Conservation (phyloP, 2,113 vertebrate species). For the Myodes glareolus region DNA sequence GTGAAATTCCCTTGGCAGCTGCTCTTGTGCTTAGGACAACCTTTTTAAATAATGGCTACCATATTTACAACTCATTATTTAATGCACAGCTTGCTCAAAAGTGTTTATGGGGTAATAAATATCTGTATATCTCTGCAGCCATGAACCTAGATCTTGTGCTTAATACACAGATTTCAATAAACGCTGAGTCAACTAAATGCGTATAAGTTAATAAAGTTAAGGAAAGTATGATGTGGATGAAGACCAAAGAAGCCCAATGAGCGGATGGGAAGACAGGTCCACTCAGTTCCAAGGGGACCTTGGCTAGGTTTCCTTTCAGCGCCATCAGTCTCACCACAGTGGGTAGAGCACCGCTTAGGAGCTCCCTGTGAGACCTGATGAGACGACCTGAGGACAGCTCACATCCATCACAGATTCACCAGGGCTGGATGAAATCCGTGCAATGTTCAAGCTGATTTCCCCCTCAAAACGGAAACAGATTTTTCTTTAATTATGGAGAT, state of each 20-base stretch:
- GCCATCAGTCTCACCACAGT: background rate
- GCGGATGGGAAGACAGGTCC: background rate
- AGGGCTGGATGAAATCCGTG: slow-evolving; percentile 41
- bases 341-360: slow-evolving; percentile 29
- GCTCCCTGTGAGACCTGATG: slow-evolving; percentile 21
- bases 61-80: slow-evolving; percentile 26
- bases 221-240: background rate
- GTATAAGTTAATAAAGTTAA: background rate
- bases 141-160: background rate
- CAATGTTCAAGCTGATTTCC: background rate
- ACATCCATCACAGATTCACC: background rate
- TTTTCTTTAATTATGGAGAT: slow-evolving; percentile 15
- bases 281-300: background rate
- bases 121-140: background rate
- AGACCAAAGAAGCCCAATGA: background rate
- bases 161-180: slow-evolving; percentile 31
- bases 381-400: background rate
- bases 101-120: background rate
- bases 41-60: background rate
- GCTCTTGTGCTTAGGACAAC: background rate
- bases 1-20: slow-evolving; percentile 20
- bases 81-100: background rate
- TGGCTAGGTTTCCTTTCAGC: background rate
- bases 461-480: background rate
- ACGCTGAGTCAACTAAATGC: background rate